Evolutionary conservation across 2,888 invertebrate species (phyloP).

Genomic region (Cerceris ruficornis): DNA sequence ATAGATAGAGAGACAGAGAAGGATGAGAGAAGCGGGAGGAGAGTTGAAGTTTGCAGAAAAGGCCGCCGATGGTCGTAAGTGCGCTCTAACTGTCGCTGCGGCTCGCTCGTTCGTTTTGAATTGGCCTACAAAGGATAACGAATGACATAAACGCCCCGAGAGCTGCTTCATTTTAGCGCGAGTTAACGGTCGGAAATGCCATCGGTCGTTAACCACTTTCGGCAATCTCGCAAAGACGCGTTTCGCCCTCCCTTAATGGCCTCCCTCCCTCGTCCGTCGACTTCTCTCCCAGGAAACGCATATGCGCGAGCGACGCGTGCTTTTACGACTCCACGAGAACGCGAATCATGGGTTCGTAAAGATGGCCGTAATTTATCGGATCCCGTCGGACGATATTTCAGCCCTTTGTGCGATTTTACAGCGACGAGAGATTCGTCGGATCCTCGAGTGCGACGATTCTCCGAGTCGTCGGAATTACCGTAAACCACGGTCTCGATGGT

Average conservation of each 20-base stretch:
- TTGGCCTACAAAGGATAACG: constrained; percentile 48
- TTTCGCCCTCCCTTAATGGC: background rate
- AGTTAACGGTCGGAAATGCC: constrained; percentile 60
- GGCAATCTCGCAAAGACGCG: constrained; percentile 38
- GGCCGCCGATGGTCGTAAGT: constrained; percentile 11
- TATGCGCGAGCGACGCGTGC: constrained; percentile 8
- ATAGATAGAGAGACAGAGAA: too few relatives aligned
- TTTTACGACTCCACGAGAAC: constrained; percentile 44
- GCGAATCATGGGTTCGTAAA: constrained; percentile 34
- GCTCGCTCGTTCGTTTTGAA: constrained; percentile 33
- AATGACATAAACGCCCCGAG: constrained; percentile 36
- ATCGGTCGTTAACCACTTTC: constrained; percentile 59
- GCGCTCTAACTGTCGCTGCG: constrained; percentile 18
- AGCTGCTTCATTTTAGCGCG: constrained; percentile 48
- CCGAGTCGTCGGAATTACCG: background rate
- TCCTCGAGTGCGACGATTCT: background rate
- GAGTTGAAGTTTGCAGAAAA: too few relatives aligned
- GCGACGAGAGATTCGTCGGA: background rate
- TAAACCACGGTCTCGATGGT: background rate
- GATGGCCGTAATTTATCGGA: constrained; percentile 47
- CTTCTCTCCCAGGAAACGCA: constrained; percentile 9
- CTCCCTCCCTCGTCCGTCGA: background rate
- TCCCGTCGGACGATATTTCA: constrained; percentile 2
- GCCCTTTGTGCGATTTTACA: constrained; percentile 15
- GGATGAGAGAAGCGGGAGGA: too few relatives aligned